These are phyloP conservation scores for Quadroppia sp. DNA, from an alignment of 2,888 invertebrate genomes.

Conservation along the genomic window DNA sequence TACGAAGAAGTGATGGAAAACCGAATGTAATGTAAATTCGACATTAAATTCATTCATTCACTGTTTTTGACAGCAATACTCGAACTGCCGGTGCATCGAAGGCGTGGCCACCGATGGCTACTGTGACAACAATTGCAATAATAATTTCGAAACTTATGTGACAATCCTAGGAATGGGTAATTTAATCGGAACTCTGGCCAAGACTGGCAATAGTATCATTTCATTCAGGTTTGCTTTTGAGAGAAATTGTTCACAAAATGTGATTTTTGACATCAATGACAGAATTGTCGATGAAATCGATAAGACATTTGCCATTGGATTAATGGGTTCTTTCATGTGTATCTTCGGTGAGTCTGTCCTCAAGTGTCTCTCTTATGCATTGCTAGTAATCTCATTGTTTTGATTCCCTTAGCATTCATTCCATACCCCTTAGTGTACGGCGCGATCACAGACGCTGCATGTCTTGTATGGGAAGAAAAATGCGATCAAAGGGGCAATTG, in stretches of 20 bases:
- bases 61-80: slow-evolving; percentile 44
- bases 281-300: background rate
- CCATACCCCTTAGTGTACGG: slow-evolving; percentile 70
- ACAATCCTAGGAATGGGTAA: slow-evolving; percentile 56
- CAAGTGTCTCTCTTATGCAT: background rate
- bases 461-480: slow-evolving; percentile 62
- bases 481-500: slow-evolving; percentile 64
- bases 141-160: slow-evolving; percentile 52
- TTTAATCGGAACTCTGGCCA: slow-evolving; percentile 62
- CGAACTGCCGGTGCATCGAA: background rate
- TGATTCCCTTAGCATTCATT: slow-evolving; percentile 54
- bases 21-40: too few species aligned
- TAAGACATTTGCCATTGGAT: background rate
- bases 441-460: slow-evolving; percentile 65
- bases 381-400: background rate
- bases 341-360: background rate
- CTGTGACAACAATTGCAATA: slow-evolving; percentile 59
- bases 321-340: background rate
- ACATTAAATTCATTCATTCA: background rate
- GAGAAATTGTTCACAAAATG: background rate
- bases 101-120: slow-evolving; percentile 52
- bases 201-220: slow-evolving; percentile 63
- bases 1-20: background rate
- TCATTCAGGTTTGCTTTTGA: slow-evolving; percentile 57
- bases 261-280: too few species aligned